phyloP scores from a whole-genome alignment of 2,888 invertebrate genomes.

The Geophilus truncorum region DNA sequence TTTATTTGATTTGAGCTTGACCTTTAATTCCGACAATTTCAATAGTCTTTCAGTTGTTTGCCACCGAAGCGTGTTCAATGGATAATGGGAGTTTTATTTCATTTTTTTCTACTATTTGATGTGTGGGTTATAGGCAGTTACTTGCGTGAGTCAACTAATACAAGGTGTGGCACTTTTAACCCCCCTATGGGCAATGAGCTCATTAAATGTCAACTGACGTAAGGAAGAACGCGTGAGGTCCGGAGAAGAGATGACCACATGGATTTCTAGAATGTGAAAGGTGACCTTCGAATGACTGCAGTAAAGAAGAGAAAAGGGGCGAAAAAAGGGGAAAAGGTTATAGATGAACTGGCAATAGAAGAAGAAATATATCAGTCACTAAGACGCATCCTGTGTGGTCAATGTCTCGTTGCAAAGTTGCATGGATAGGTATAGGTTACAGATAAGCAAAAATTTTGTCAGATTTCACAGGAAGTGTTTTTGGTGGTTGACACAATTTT shows the following conservation, averaged over 20 bases:
- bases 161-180: not conserved
- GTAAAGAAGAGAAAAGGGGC: no score
- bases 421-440: not conserved
- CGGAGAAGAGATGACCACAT: not conserved
- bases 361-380: not conserved
- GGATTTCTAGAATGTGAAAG: not conserved
- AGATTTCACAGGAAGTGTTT: not conserved
- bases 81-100: not conserved
- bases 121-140: not conserved
- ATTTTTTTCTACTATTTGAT: not conserved
- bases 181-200: not conserved
- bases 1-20: not conserved
- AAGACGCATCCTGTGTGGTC: not conserved
- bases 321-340: not conserved
- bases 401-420: not conserved
- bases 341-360: not conserved
- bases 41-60: not conserved
- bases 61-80: not conserved
- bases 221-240: not conserved
- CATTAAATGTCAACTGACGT: conserved; percentile 17
- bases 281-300: not conserved
- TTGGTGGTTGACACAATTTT: not conserved
- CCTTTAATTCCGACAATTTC: not conserved
- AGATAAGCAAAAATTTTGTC: not conserved
- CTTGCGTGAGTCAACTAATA: not conserved